These are phyloP conservation scores for Typhlichthys eigenmanni DNA, from an alignment of 2,797 vertebrate species.

Conservation along the genomic window DNA sequence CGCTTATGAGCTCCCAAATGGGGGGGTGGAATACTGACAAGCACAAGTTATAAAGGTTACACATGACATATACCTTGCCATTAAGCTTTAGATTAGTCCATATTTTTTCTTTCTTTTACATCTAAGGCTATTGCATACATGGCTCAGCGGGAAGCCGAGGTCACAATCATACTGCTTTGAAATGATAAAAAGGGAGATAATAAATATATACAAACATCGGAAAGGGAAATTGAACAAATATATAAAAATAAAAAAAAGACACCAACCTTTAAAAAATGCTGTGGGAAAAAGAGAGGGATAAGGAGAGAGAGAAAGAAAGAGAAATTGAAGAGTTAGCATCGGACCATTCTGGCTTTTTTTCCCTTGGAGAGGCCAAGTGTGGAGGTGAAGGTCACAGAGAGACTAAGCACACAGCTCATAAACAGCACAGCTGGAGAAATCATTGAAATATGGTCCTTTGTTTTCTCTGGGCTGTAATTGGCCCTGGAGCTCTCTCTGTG, in stretches of 20 bases:
- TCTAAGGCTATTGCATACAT: conserved; percentile 80
- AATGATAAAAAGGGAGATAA: conserved; percentile 51
- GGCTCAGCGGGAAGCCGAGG: conserved; percentile 76
- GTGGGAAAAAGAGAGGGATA: conserved; percentile 41
- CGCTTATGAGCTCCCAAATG: conserved; percentile 96
- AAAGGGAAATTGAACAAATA: conserved; percentile 23
- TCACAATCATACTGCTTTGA: conserved; percentile 77
- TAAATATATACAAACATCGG: conserved; percentile 50
- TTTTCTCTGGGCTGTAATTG: conserved; percentile 76
- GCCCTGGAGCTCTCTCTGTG: conserved; percentile 67
- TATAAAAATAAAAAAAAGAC: conserved; percentile 51
- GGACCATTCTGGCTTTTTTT: conserved; percentile 75
- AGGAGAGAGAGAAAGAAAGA: conserved; percentile 48
- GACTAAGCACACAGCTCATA: conserved; percentile 77
- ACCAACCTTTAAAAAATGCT: conserved; percentile 6
- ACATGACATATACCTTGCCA: conserved; percentile 89
- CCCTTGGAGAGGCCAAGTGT: conserved; percentile 75
- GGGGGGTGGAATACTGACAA: conserved; percentile 83
- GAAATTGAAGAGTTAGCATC: conserved; percentile 73
- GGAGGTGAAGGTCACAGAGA: conserved; percentile 77
- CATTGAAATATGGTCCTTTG: conserved; percentile 76
- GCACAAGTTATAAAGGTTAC: conserved; percentile 95
- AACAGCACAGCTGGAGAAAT: conserved; percentile 78
- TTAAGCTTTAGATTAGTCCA: conserved; percentile 92
- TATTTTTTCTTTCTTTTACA: conserved; percentile 79